A percentile compares a stretch with the other conserved stretches of the same genome.
Conservation (phyloP, 2,797 vertebrate genomes). For the Nothura maculosa region DNA sequence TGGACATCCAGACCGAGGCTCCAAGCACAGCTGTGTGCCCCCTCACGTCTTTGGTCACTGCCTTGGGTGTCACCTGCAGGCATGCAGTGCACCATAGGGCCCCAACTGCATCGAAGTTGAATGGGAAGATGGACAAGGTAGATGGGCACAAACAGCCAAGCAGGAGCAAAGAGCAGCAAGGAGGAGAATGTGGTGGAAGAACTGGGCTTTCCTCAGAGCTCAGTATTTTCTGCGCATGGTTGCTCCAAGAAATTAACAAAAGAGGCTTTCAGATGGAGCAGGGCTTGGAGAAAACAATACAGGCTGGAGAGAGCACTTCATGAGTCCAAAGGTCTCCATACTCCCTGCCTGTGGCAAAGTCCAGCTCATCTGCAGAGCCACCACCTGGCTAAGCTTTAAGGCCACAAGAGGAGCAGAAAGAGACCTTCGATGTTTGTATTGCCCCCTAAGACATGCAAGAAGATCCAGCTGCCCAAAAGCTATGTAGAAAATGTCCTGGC, state of each 20-base stretch:
- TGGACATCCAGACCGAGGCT: background rate
- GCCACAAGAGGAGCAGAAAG: background rate
- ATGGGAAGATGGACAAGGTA: background rate
- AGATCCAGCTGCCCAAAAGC: background rate
- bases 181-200: accelerated
- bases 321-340: background rate
- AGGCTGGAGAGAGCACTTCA: background rate
- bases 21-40: background rate
- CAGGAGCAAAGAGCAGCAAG: background rate
- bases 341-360: background rate
- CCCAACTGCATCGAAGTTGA: background rate
- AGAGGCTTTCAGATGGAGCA: background rate
- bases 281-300: background rate
- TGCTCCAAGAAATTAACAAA: background rate
- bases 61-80: background rate
- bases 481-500: background rate
- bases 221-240: background rate
- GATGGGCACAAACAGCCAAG: background rate
- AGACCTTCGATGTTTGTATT: background rate
- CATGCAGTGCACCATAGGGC: background rate
- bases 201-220: accelerated
- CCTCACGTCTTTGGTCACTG: background rate
- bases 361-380: background rate
- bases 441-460: background rate
- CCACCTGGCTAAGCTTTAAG: accelerated